Evolutionary conservation across 2,797 vertebrate genomes (phyloP).

Genomic region (Lithobates pipiens): DNA sequence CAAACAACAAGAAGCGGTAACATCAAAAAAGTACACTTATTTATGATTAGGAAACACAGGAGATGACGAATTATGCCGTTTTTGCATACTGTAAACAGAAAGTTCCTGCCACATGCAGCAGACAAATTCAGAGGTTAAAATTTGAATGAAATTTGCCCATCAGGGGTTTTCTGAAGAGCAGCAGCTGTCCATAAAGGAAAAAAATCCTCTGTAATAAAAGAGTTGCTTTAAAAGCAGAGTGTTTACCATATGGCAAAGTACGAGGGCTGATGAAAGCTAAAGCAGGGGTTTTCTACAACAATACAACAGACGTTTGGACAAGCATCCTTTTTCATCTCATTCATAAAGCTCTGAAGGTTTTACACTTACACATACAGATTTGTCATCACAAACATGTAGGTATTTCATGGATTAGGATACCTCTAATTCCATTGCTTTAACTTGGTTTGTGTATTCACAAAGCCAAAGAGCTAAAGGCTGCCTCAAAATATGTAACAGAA

Average conservation of each 20-base stretch:
- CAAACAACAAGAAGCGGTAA: neutral
- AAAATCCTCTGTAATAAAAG: constrained; percentile 83
- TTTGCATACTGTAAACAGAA: constrained; percentile 90
- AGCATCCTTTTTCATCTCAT: neutral
- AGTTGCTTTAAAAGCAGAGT: constrained; percentile 73
- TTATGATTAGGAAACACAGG: constrained; percentile 52
- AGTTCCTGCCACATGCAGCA: constrained; percentile 80
- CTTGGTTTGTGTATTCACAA: constrained; percentile 2
- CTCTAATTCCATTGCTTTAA: neutral
- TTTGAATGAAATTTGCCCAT: constrained; percentile 98
- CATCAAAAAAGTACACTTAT: neutral
- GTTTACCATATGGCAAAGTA: constrained; percentile 59
- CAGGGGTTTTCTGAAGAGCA: constrained; percentile 87
- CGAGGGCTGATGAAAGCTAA: constrained; percentile 51
- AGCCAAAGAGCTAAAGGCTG: neutral
- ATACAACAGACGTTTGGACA: constrained; percentile 6
- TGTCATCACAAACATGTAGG: neutral
- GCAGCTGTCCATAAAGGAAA: constrained; percentile 81
- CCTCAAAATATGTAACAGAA: neutral
- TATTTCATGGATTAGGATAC: neutral
- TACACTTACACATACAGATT: neutral
- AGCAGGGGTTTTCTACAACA: constrained; percentile 28
- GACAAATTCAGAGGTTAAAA: constrained; percentile 92
- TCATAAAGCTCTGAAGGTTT: constrained; percentile 13
- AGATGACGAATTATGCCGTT: constrained; percentile 62